These are phyloP conservation scores for Microctenopoma stevenorrisi DNA, from an alignment of 2,797 vertebrate species.

Conservation along the genomic window DNA sequence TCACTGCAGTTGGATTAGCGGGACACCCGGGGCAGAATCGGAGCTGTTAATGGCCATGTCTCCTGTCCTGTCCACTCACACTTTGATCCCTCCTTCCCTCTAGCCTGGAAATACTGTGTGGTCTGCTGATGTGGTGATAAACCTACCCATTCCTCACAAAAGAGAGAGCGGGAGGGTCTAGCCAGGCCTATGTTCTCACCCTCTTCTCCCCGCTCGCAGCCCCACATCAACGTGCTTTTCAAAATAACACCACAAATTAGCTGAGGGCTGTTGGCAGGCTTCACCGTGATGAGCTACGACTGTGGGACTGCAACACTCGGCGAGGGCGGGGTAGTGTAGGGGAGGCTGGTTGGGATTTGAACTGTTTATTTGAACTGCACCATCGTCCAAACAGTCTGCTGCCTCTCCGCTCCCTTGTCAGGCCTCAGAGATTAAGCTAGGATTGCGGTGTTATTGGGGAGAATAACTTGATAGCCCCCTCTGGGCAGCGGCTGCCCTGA, in stretches of 20 bases:
- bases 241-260: slow-evolving; percentile 76
- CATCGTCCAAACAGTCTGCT: slow-evolving; percentile 84
- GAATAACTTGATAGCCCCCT: slow-evolving; percentile 82
- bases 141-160: slow-evolving; percentile 48
- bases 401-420: slow-evolving; percentile 82
- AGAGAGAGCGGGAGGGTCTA: slow-evolving; percentile 39
- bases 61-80: slow-evolving; percentile 23
- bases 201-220: slow-evolving; percentile 25
- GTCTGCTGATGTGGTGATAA: slow-evolving; percentile 52
- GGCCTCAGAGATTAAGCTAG: slow-evolving; percentile 71
- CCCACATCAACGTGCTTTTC: slow-evolving; percentile 70
- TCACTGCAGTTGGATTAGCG: slow-evolving; percentile 76
- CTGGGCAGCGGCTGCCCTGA: slow-evolving; percentile 70
- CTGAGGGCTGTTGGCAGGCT: slow-evolving; percentile 63
- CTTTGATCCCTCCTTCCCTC: slow-evolving; percentile 42
- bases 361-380: slow-evolving; percentile 86
- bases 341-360: slow-evolving; percentile 72
- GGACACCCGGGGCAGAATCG: slow-evolving; percentile 62
- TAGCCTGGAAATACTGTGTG: slow-evolving; percentile 52
- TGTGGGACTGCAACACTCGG: slow-evolving; percentile 67
- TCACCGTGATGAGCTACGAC: slow-evolving; percentile 66
- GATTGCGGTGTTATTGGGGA: slow-evolving; percentile 73
- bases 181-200: slow-evolving; percentile 44
- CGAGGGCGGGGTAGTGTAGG: slow-evolving; percentile 50
- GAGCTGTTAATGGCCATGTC: slow-evolving; percentile 59